phyloP scores from a whole-genome alignment of 2,888 invertebrate genomes.

The Zaprionus bogoriensis region DNA sequence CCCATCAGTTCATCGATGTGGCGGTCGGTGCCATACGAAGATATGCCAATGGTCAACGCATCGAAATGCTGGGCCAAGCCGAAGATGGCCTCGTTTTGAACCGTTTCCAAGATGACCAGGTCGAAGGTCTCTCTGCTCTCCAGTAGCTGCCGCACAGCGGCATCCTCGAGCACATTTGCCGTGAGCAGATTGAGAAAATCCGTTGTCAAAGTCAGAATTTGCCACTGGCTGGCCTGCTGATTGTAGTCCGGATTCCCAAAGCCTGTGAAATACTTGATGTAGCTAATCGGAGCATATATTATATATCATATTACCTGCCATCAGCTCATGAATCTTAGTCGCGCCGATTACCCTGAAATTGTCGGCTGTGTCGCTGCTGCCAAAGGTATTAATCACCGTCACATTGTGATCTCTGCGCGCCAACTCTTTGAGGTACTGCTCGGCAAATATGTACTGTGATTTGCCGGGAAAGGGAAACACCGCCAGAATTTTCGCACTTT shows the following conservation, averaged over 20 bases:
- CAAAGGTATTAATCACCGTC: constrained; percentile 79
- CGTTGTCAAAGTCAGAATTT: constrained; percentile 47
- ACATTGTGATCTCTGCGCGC: constrained; percentile 80
- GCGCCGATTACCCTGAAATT: constrained; percentile 75
- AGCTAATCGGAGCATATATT: too few relatives aligned
- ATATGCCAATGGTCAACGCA: constrained; percentile 74
- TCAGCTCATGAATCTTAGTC: constrained; percentile 58
- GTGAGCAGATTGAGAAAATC: constrained; percentile 57
- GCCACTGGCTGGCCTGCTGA: constrained; percentile 47
- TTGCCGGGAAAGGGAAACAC: constrained; percentile 73
- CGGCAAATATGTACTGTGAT: constrained; percentile 78
- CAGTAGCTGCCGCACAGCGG: constrained; percentile 57
- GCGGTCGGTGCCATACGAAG: constrained; percentile 69
- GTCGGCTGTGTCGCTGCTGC: constrained; percentile 56
- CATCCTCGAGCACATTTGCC: constrained; percentile 45
- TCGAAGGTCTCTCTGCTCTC: constrained; percentile 76
- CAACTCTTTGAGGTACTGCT: constrained; percentile 76
- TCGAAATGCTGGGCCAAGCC: constrained; percentile 76
- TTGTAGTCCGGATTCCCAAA: constrained; percentile 34
- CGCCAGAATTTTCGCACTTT: constrained; percentile 59
- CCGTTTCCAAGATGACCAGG: constrained; percentile 78
- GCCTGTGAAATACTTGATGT: constrained; percentile 21
- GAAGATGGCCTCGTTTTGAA: constrained; percentile 80
- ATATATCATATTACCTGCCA: constrained; percentile 51
- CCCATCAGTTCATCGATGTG: constrained; percentile 76